Base-by-base conservation (phyloP, 2,797 vertebrate genomes). In the Chlorospingus flavigularis region DNA sequence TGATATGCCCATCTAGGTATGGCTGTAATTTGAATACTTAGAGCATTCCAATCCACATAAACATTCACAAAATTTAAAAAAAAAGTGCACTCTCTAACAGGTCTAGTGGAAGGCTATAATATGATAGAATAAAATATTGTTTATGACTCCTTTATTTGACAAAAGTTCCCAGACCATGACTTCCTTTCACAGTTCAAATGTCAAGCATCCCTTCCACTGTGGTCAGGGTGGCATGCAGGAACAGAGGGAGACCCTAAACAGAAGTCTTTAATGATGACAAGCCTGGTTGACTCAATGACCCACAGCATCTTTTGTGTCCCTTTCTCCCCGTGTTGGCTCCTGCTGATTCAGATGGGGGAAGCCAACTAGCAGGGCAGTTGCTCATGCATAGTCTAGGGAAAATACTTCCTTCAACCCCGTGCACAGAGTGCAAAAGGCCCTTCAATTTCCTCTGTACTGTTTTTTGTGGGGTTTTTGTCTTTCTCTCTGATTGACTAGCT, bases 151-250 rank as follows among this genome's bases (percentile, higher is more conserved):
- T 97, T 95, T 95, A 91, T 95, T 88, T 89, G n/a, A 73, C 70
- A 96, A 95, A 93, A 97, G 55, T 92, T 95, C 94, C 68, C 74
- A 96, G 95, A 96, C 84, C 81, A 74, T 81, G 30, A 73, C 83
- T 92, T 93, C 89, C 95, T 94, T 95, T 95, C 42, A 1, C 57
- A 96, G 90, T 90, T 96, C 94, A 96, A 82, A 97, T 97, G 95
- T 97, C 92, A 95, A 94, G 75, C 73, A 62, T 55, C 92, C 85
- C 68, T 96, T 94, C 57, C 81, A 77, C 67, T 65, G 94, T 90
- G 43, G 13, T 90, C 80, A 91, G 80, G 63, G 90, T 93, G 87
- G 88, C 94, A 88, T 94, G 84, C 77, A 95, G 95, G 87, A 91
- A 94, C 79, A 95, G 88, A 82, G 45, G 54, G 71, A 93, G 54